Evolutionary conservation across 2,113 vertebrate genomes (phyloP), one percentile per base, ranked within the genome.

Genomic region (Stomatorhinus ivindoensis): DNA sequence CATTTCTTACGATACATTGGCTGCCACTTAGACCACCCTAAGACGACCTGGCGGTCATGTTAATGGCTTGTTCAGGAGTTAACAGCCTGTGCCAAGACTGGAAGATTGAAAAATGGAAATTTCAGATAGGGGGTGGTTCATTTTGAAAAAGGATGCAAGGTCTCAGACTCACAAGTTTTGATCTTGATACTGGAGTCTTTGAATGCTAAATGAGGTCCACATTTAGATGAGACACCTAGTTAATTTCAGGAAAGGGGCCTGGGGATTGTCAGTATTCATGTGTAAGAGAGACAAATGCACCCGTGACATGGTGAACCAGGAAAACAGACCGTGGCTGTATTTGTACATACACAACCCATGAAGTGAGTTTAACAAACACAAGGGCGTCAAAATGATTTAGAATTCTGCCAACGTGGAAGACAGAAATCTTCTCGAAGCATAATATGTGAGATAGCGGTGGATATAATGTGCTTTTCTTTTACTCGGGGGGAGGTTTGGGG

Each of bases 21-120:
- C 89, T n/a, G 84, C 15, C 31, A 44, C 84, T 87, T 73, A 73
- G 69, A 86, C 65, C 44, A n/a, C n/a, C 58, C 58, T 51, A 84
- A 69, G 27, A 61, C 9, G 46, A 87, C 27, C 42, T 39, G 53
- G 83, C 46, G 39, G 61, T 89, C 84, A 89, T 47, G 86, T 87
- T 86, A 86, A 89, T 51, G 46, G 84, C 58, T 87, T 89, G 87
- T 86, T 89, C 82, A 24, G 86, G 50, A n/a, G 53, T 58, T 87
- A 46, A 42, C 58, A 87, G 85, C 35, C 21, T 76, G 85, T 89
- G 27, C 48, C 85, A 80, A 55, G 3, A 7, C 15, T 51, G 48
- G 84, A 35, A 89, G 89, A 89, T 87, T 89, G 61, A 89, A 87
- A 85, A 87, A n/a, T 42, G 84, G 35, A 87, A 89, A 89, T 87